These are phyloP conservation scores for Sesia apiformis DNA, from an alignment of 2,888 invertebrate species.

Conservation along the genomic window DNA sequence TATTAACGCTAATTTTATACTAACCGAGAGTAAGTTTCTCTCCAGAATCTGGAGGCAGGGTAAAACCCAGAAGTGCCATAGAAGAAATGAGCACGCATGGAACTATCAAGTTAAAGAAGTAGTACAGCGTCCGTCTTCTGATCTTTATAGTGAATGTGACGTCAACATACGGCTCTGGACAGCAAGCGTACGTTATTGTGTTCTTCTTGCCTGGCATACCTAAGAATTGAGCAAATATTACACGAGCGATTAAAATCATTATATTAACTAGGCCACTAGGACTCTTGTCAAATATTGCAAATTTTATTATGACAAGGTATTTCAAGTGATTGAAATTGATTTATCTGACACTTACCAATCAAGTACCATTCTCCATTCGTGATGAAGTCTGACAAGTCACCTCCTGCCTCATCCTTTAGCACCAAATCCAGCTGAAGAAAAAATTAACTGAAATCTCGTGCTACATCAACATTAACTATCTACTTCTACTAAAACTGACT, in stretches of 20 bases:
- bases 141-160: slow-evolving; percentile 98
- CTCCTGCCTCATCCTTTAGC: slow-evolving; percentile 94
- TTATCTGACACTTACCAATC: slow-evolving; percentile 82
- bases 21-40: slow-evolving; percentile 96
- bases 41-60: slow-evolving; percentile 97
- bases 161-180: slow-evolving; percentile 95
- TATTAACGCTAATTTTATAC: slow-evolving; percentile 22
- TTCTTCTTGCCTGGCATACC: slow-evolving; percentile 95
- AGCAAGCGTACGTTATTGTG: slow-evolving; percentile 92
- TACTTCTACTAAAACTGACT: neutral
- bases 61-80: slow-evolving; percentile 98
- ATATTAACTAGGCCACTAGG: too few species aligned
- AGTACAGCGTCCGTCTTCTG: slow-evolving; percentile 95
- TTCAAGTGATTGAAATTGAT: too few species aligned
- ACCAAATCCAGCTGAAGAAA: slow-evolving; percentile 90
- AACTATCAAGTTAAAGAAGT: slow-evolving; percentile 99
- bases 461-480: neutral
- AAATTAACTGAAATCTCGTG: neutral
- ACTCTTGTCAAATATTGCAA: too few species aligned
- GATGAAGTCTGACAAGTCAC: slow-evolving; percentile 97
- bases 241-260: too few species aligned
- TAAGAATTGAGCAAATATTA: slow-evolving; percentile 36
- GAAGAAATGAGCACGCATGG: slow-evolving; percentile 99
- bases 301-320: too few species aligned
- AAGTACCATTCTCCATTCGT: slow-evolving; percentile 99